Percentiles rank a stretch among this genome's conserved stretches.
These are phyloP conservation scores for Podargus strigoides DNA, from an alignment of 2,797 vertebrate species.

Conservation along the genomic window DNA sequence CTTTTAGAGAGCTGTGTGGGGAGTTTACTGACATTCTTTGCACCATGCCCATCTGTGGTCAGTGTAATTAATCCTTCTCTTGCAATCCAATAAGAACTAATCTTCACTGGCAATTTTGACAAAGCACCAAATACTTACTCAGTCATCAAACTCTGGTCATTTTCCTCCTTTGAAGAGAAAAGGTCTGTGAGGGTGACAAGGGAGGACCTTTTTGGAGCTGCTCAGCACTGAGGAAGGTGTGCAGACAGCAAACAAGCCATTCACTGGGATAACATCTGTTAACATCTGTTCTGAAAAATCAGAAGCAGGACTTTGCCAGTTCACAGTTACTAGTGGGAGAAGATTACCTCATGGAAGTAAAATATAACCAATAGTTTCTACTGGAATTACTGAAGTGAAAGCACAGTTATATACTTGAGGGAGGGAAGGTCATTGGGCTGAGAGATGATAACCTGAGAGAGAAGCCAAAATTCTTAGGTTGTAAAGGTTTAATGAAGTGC, in stretches of 20 bases:
- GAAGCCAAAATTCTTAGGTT: not conserved
- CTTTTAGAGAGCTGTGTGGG: not conserved
- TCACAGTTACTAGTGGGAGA: not conserved
- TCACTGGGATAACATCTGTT: not conserved
- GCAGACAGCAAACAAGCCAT: not conserved
- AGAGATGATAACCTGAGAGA: rapidly evolving
- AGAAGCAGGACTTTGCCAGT: not conserved
- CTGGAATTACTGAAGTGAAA: not conserved
- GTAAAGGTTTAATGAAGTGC: not conserved
- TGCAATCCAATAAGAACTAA: not conserved
- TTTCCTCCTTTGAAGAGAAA: not conserved
- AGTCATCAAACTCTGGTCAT: not conserved
- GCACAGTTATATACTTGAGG: not conserved
- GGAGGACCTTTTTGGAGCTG: not conserved
- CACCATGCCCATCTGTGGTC: conserved; percentile 46
- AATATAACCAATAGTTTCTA: not conserved
- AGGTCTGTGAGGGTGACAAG: not conserved
- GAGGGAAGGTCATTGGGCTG: not conserved
- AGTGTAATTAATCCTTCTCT: conserved; percentile 59
- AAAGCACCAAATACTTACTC: not conserved
- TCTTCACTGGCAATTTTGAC: not conserved
- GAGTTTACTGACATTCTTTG: not conserved
- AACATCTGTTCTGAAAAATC: not conserved
- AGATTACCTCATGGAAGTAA: not conserved
- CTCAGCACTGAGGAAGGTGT: not conserved